phyloP scores from a whole-genome alignment of 2,113 vertebrate genomes.

The Thinocorus orbignyianus region DNA sequence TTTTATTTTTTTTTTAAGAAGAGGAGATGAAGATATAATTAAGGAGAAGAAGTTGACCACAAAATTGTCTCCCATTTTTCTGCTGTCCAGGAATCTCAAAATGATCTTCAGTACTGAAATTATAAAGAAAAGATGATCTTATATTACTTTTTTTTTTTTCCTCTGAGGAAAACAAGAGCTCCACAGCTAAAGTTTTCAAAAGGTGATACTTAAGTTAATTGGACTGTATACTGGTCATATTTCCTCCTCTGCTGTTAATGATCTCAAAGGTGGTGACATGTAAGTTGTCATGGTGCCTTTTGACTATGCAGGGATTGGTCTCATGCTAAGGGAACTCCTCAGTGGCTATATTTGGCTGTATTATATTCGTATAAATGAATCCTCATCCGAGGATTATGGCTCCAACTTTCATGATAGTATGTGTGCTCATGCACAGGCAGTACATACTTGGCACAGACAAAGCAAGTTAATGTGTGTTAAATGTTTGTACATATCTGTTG shows the following conservation, averaged over 20 bases:
- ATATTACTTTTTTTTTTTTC: neutral
- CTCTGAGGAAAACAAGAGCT: neutral
- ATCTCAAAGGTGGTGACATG: neutral
- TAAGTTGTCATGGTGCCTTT: neutral
- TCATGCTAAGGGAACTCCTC: neutral
- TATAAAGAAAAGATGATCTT: accelerated
- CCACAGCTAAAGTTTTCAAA: neutral
- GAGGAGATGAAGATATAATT: neutral
- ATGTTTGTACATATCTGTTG: neutral
- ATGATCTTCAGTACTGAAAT: neutral
- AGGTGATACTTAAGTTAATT: neutral
- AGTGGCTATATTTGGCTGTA: neutral
- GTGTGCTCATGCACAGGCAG: accelerated
- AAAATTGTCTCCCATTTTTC: neutral
- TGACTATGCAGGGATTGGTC: accelerated
- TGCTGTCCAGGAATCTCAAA: neutral
- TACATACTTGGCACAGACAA: neutral
- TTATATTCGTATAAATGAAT: neutral
- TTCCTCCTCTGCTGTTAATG: neutral
- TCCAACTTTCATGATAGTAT: neutral
- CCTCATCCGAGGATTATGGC: neutral
- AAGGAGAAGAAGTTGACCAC: neutral
- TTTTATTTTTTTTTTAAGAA: neutral
- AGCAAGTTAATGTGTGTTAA: accelerated
- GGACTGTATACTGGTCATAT: neutral